Conservation (phyloP, 2,888 invertebrate genomes). For the Patella depressa region DNA sequence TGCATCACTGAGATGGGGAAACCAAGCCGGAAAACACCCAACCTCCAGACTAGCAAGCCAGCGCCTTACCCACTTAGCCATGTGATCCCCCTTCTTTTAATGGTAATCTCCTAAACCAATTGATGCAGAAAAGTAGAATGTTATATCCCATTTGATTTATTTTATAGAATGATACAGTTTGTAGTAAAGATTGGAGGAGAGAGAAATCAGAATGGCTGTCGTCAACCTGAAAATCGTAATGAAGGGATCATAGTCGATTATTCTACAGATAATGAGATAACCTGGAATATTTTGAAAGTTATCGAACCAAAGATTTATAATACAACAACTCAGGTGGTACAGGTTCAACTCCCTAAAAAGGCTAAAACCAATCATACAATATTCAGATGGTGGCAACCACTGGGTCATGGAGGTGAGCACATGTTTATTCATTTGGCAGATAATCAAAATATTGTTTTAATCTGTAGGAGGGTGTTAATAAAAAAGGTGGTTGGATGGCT, state of each 20-base stretch:
- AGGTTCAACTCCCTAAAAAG: slow-evolving; percentile 62
- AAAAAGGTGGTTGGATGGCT: no score
- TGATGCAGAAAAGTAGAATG: no score
- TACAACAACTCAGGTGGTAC: slow-evolving; percentile 56
- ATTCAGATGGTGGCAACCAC: slow-evolving; percentile 72
- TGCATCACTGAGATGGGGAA: no score
- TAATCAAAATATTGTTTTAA: no score
- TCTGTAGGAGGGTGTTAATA: no score
- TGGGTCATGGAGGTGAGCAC: slow-evolving; percentile 62
- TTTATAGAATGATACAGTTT: slow-evolving; percentile 68
- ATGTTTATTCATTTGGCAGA: no score
- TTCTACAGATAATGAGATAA: slow-evolving; percentile 68
- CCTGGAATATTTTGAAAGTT: slow-evolving; percentile 64
- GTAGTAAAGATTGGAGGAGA: slow-evolving; percentile 64
- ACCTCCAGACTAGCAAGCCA: no score
- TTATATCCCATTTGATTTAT: no score
- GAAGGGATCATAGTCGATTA: slow-evolving; percentile 69
- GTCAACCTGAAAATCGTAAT: slow-evolving; percentile 54
- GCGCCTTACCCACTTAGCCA: no score
- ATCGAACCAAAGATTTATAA: slow-evolving; percentile 61
- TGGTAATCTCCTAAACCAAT: no score
- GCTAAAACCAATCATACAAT: slow-evolving; percentile 68
- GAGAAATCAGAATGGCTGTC: slow-evolving; percentile 53
- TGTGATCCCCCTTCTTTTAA: no score
- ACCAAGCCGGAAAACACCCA: no score